Percentiles rank a stretch among this genome's conserved stretches.
Evolutionary conservation across 2,888 invertebrate genomes (phyloP).

Genomic region (Epicampocera succincta): DNA sequence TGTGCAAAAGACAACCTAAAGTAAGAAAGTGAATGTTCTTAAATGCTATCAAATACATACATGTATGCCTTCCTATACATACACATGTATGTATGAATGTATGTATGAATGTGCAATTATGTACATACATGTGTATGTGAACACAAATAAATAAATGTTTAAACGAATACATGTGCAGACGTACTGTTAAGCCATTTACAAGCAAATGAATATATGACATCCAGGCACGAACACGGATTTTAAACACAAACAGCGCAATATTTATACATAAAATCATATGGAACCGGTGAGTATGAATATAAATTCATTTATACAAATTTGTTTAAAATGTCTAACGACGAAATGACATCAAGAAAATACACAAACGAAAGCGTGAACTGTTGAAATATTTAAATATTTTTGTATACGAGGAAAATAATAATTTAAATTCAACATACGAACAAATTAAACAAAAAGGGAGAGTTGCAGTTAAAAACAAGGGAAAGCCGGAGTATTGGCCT

Average conservation of each 20-base stretch:
- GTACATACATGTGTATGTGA: too few species aligned
- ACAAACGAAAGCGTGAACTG: constrained; percentile 61
- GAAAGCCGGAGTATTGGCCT: too few species aligned
- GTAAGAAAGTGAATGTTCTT: constrained; percentile 9
- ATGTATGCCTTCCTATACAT: too few species aligned
- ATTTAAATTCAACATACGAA: constrained; percentile 19
- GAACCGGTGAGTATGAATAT: constrained; percentile 6
- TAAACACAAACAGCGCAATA: neutral
- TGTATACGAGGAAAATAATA: too few species aligned
- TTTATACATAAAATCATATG: neutral
- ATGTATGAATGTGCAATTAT: too few species aligned
- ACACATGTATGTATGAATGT: too few species aligned
- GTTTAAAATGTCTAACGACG: constrained; percentile 27
- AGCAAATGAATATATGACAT: constrained; percentile 27
- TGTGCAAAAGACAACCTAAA: neutral
- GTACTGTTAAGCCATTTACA: neutral
- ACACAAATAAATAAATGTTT: neutral
- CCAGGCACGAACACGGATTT: constrained; percentile 8
- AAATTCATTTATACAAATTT: constrained; percentile 38
- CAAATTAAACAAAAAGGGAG: constrained; percentile 3
- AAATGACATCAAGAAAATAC: constrained; percentile 67
- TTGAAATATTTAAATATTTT: constrained; percentile 52
- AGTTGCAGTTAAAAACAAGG: too few species aligned
- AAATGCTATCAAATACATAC: constrained; percentile 36
- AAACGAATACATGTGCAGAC: neutral